Evolutionary conservation across 1,140 invertebrate species (phyloP), one percentile per base, ranked within the genome.

Genomic region (Leptopilina boulardi): DNA sequence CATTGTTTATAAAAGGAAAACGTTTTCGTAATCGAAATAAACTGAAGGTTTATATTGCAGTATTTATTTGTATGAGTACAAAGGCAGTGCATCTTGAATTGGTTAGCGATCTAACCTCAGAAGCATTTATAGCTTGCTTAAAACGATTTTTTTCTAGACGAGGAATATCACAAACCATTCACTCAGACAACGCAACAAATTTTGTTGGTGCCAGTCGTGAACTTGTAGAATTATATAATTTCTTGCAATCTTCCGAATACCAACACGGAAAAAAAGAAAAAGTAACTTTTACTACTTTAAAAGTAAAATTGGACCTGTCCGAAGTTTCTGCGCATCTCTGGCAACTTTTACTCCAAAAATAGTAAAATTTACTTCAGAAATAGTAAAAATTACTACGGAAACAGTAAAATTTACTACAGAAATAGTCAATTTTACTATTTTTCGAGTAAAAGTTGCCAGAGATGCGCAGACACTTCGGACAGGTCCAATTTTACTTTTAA

Each of bases 1-100:
- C 66, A 8, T 74, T 74, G 15, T 74, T 71, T 38, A 41, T 71
- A 38, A 38, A 71, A 19, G 70, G 38, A 23, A 38, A n/a, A 26
- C 56, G 56, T 19, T 9, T 23, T 13, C 15, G 56, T 19, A 34
- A 34, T 15, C 4, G 56, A 9, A 70, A 71, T 34, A 41, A 19
- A 9, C 5, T 19, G 10, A 41, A 71, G 3, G 23, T 38, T 10
- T 71, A 71, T 19, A 11, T 38, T 13, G 8, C 26, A n/a, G 15
- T 38, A 38, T 30, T 71, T 18, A 18, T 71, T 11, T 41, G 26
- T 41, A 13, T 71, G 18, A 41, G 2, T 5, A 30, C 11, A 1
- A 26, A 21, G 44, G 70, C 70, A 0, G 70, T 70, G 8, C 70
- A 70, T 47, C 23, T 42, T 2, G 19, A 44, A 21, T 6, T 72